Evolutionary conservation across 2,797 vertebrate species (phyloP).

Genomic region (Fundulus diaphanus): DNA sequence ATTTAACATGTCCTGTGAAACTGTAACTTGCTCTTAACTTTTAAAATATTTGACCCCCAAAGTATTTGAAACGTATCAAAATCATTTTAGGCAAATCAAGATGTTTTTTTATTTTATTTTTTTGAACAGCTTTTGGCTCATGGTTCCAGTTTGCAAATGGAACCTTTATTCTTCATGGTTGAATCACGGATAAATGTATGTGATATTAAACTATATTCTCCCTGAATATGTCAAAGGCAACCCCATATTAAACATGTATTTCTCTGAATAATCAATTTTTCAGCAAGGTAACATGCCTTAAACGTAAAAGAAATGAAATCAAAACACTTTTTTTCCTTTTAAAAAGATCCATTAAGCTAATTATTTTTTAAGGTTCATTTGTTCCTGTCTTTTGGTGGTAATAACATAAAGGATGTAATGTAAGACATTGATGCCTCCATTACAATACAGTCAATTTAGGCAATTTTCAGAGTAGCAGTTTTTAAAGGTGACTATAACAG

Average conservation of each 20-base stretch:
- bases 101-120: not conserved
- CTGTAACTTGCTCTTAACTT: not conserved
- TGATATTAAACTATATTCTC: not conserved
- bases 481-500: slow-evolving; percentile 38
- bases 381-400: not conserved
- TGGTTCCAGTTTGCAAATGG: not conserved
- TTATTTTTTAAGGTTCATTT: not conserved
- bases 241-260: not conserved
- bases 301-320: not conserved
- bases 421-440: slow-evolving; percentile 1
- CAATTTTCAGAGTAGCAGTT: slow-evolving; percentile 51
- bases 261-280: not conserved
- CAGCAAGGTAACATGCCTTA: not conserved
- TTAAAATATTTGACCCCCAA: not conserved
- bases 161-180: not conserved
- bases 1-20: not conserved
- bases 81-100: not conserved
- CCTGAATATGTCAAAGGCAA: not conserved
- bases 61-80: not conserved
- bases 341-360: not conserved
- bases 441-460: slow-evolving; percentile 5
- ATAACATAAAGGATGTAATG: not conserved
- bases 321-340: not conserved
- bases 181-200: not conserved
- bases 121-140: not conserved